Evolutionary conservation across 2,888 invertebrate species (phyloP).

Genomic region (Mythimna pallens): DNA sequence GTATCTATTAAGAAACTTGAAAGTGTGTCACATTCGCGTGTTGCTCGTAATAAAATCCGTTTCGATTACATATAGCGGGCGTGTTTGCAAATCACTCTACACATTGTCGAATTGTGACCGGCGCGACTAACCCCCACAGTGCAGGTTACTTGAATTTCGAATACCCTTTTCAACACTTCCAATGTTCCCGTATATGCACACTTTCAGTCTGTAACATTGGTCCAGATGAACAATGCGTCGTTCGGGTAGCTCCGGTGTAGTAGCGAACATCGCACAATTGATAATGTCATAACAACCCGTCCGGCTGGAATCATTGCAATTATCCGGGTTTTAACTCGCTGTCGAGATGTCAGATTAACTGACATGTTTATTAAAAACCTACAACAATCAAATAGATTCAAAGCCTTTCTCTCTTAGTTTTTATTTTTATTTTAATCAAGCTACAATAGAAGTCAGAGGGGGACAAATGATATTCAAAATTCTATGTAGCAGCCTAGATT

Average conservation of each 20-base stretch:
- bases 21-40: conserved; percentile 71
- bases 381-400: conserved; percentile 20
- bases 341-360: conserved; percentile 40
- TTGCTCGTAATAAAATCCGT: conserved; percentile 71
- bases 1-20: conserved; percentile 71
- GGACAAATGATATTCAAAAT: conserved; percentile 16
- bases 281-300: conserved; percentile 58
- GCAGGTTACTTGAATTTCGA: conserved; percentile 72
- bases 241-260: conserved; percentile 19
- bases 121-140: conserved; percentile 58
- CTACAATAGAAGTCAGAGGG: background rate
- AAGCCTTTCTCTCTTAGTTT: conserved; percentile 15
- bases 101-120: conserved; percentile 54
- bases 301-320: conserved; percentile 53
- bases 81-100: conserved; percentile 65
- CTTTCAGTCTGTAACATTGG: conserved; percentile 45
- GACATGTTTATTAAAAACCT: conserved; percentile 45
- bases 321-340: conserved; percentile 48
- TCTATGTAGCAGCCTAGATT: conserved; percentile 37
- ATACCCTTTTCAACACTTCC: conserved; percentile 70
- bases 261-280: conserved; percentile 43
- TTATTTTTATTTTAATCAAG: conserved; percentile 20
- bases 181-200: conserved; percentile 64
- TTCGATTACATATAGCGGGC: conserved; percentile 68
- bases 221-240: conserved; percentile 49